These are phyloP conservation scores for Fopius arisanus DNA, from an alignment of 1,140 invertebrate species.

Conservation along the genomic window DNA sequence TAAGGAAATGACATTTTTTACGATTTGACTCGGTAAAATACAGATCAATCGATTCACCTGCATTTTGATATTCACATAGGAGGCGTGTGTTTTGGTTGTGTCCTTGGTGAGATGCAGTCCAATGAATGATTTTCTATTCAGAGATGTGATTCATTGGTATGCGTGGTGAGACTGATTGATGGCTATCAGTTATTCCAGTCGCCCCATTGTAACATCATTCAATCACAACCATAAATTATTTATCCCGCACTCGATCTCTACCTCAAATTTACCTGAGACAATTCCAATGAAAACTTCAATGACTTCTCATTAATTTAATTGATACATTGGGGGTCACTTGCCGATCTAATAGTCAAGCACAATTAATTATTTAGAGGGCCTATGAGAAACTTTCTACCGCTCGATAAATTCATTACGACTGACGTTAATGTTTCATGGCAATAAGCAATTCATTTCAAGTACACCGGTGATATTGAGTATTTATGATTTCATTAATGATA, in stretches of 20 bases:
- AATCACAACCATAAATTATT: background rate
- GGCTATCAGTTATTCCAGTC: background rate
- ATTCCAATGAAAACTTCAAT: background rate
- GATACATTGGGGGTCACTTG: background rate
- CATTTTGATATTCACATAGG: background rate
- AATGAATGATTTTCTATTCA: constrained; percentile 20
- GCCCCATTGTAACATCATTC: background rate
- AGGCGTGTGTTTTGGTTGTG: constrained; percentile 10
- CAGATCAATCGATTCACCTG: constrained; percentile 16
- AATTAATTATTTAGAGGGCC: background rate
- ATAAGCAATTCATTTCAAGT: background rate
- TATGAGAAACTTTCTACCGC: background rate
- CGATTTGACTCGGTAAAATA: background rate
- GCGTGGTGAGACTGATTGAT: constrained; percentile 21
- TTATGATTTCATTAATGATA: too few species aligned
- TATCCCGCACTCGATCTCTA: background rate
- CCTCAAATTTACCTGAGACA: background rate
- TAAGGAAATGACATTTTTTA: too few species aligned
- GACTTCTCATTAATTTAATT: background rate
- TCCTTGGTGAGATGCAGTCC: constrained; percentile 3
- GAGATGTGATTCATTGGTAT: constrained; percentile 18
- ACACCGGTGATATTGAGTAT: too few species aligned
- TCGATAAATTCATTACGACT: background rate
- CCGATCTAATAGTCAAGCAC: background rate
- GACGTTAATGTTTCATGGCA: background rate